Conservation (phyloP, 2,888 invertebrate species). For the Megalurothrips usitatus region DNA sequence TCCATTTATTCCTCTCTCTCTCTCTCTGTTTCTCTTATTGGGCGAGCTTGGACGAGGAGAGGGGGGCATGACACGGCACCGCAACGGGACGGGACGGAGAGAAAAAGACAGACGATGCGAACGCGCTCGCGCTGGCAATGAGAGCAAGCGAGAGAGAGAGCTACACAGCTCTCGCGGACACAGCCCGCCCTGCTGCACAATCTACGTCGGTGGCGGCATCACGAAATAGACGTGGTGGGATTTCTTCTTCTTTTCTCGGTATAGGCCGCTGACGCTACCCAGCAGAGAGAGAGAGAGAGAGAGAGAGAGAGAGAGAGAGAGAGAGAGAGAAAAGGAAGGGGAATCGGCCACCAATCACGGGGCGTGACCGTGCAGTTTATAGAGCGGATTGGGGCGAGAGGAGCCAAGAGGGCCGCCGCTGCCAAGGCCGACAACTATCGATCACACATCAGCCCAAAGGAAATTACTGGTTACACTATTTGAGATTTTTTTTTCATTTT, state of each 20-base stretch:
- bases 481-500: too few relatives aligned
- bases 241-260: background rate
- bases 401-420: background rate
- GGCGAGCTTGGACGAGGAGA: too few relatives aligned
- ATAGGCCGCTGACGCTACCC: background rate
- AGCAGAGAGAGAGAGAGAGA: background rate
- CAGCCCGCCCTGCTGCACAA: background rate
- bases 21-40: background rate
- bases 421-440: too few relatives aligned
- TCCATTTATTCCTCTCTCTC: background rate
- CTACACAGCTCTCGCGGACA: background rate
- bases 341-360: conserved; percentile 1
- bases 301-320: background rate
- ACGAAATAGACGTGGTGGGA: conserved; percentile 11
- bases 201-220: background rate
- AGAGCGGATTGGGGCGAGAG: background rate
- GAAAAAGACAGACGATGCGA: background rate
- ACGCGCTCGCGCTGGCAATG: background rate
- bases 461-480: too few relatives aligned
- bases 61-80: too few relatives aligned
- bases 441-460: too few relatives aligned
- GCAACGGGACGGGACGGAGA: background rate
- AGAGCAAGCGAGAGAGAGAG: background rate
- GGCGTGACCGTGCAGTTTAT: conserved; percentile 1
- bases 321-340: background rate